phyloP scores from a whole-genome alignment of 2,888 invertebrate species.

The Caenorhabditis imperialis region DNA sequence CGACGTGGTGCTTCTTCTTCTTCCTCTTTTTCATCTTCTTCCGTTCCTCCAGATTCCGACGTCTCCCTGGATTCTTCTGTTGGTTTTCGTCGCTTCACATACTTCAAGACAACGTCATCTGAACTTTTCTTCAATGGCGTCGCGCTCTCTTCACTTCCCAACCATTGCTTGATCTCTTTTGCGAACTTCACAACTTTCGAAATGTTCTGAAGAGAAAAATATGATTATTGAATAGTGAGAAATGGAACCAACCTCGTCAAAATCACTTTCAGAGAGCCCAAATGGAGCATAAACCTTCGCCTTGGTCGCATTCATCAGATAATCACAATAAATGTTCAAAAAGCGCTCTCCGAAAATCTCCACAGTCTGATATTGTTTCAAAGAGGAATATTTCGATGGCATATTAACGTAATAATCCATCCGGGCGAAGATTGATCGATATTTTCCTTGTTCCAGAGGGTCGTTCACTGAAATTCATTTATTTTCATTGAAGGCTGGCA shows the following conservation, averaged over 20 bases:
- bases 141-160: not conserved
- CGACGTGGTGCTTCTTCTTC: conserved; percentile 25
- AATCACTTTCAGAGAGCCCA: conserved; percentile 26
- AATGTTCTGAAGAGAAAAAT: not conserved
- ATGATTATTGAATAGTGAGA: not conserved
- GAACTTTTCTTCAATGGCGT: not conserved
- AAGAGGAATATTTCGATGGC: conserved; percentile 30
- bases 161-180: conserved; percentile 13
- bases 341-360: conserved; percentile 47
- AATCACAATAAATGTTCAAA: conserved; percentile 12
- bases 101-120: conserved; percentile 18
- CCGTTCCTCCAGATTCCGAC: not conserved
- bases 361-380: conserved; percentile 51
- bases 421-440: conserved; percentile 17
- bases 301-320: conserved; percentile 14
- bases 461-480: conserved; percentile 13
- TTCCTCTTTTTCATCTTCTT: conserved; percentile 6
- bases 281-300: conserved; percentile 14
- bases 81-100: conserved; percentile 30
- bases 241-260: conserved; percentile 20
- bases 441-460: conserved; percentile 26
- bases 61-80: conserved; percentile 17
- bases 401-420: conserved; percentile 47
- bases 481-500: not conserved
- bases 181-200: conserved; percentile 9